These are phyloP conservation scores for Probosciger aterrimus DNA, from an alignment of 2,113 vertebrate genomes.

Conservation along the genomic window DNA sequence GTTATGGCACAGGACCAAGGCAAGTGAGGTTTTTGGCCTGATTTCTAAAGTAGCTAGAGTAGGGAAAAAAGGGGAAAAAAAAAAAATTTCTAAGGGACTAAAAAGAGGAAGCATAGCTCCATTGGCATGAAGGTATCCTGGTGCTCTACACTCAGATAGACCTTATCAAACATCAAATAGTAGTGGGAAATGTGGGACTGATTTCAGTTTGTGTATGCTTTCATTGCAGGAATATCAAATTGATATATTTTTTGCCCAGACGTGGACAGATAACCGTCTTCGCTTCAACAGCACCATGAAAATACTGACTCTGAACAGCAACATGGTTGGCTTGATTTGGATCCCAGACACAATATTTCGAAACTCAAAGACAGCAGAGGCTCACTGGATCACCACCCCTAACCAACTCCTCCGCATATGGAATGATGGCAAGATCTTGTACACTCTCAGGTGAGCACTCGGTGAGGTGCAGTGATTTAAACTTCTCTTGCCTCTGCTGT, in stretches of 20 bases:
- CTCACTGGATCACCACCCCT: constrained; percentile 96
- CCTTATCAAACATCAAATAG: not conserved
- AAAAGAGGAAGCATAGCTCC: not conserved
- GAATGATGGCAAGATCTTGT: constrained; percentile 96
- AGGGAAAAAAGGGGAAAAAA: too few relatives aligned
- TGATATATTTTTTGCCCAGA: constrained; percentile 97
- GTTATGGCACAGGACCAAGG: not conserved
- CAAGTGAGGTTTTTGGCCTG: not conserved
- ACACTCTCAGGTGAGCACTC: constrained; percentile 85
- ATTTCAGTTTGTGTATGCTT: constrained; percentile 6
- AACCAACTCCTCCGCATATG: constrained; percentile 98
- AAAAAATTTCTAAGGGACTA: not conserved
- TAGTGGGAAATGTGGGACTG: not conserved
- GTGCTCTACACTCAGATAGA: not conserved
- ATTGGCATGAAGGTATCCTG: not conserved
- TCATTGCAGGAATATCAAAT: constrained; percentile 92
- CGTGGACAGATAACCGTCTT: constrained; percentile 94
- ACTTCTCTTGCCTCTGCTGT: not conserved
- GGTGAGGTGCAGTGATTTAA: not conserved
- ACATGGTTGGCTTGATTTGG: constrained; percentile 97
- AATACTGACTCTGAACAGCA: constrained; percentile 92
- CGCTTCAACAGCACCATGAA: constrained; percentile 97
- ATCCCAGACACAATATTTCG: constrained; percentile 96
- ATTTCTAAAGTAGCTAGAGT: not conserved
- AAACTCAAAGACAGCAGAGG: constrained; percentile 92